A percentile compares a stretch with the other conserved stretches of the same genome.
These are phyloP conservation scores for Eupithecia inturbata DNA, from an alignment of 2,888 invertebrate genomes.

Conservation along the genomic window DNA sequence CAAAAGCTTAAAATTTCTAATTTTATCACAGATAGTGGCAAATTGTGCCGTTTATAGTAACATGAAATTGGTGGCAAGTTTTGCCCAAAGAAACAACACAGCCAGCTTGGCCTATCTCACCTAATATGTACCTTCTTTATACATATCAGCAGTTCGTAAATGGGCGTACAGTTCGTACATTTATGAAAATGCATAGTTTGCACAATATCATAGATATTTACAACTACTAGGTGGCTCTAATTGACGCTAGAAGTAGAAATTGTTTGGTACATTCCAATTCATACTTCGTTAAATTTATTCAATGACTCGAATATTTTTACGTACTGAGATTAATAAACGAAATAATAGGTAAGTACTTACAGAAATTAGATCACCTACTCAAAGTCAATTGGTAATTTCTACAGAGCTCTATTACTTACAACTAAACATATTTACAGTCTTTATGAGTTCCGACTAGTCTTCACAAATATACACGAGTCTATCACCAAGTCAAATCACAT, in stretches of 20 bases:
- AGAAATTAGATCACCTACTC: slow-evolving; percentile 6
- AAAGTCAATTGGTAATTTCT: slow-evolving; percentile 20
- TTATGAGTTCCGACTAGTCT: slow-evolving; percentile 50
- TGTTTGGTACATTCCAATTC: not conserved
- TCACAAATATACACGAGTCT: slow-evolving; percentile 49
- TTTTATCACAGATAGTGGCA: slow-evolving; percentile 82
- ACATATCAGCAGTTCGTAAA: slow-evolving; percentile 10
- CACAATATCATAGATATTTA: slow-evolving; percentile 22
- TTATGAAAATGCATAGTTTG: slow-evolving; percentile 29
- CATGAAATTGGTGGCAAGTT: slow-evolving; percentile 72
- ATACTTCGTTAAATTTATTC: not conserved
- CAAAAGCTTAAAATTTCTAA: slow-evolving; percentile 70
- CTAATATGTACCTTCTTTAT: slow-evolving; percentile 27
- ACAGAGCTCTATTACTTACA: slow-evolving; percentile 29
- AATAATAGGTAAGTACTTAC: slow-evolving; percentile 16
- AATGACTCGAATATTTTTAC: slow-evolving; percentile 30
- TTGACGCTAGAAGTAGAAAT: slow-evolving; percentile 5
- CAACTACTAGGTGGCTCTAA: slow-evolving; percentile 19
- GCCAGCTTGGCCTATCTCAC: slow-evolving; percentile 69
- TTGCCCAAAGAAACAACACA: slow-evolving; percentile 74
- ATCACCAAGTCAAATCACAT: slow-evolving; percentile 53
- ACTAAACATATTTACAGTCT: slow-evolving; percentile 46
- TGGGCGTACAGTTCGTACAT: slow-evolving; percentile 14
- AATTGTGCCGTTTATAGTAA: slow-evolving; percentile 69
- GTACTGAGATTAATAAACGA: not conserved